Evolutionary conservation across 2,888 invertebrate species (phyloP).

Genomic region (Tenthredo mesomela): DNA sequence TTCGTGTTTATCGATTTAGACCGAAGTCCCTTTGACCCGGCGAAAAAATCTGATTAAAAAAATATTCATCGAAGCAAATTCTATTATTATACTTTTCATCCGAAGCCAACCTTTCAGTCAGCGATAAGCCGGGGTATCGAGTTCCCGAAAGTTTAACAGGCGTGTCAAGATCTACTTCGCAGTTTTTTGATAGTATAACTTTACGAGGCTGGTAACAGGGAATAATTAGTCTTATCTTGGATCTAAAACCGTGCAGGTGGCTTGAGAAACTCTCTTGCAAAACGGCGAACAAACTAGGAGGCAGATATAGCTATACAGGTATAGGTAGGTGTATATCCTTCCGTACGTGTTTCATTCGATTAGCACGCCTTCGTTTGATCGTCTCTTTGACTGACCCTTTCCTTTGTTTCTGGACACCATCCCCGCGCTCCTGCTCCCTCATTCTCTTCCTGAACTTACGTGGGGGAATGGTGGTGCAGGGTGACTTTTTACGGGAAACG

Average conservation of each 20-base stretch:
- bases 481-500: conserved; percentile 51
- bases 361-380: conserved; percentile 5
- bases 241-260: conserved; percentile 35
- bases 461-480: not conserved
- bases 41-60: conserved; percentile 1
- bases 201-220: conserved; percentile 44
- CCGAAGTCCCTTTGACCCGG: not conserved
- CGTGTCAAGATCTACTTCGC: conserved; percentile 44
- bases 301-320: not conserved
- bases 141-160: conserved; percentile 45
- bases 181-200: conserved; percentile 26
- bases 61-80: conserved; percentile 20
- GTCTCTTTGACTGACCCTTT: conserved; percentile 22
- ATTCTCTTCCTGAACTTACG: not conserved
- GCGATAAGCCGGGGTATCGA: conserved; percentile 22
- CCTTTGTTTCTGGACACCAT: not conserved
- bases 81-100: conserved; percentile 6
- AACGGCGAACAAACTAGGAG: conserved; percentile 11
- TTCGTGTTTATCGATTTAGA: not conserved
- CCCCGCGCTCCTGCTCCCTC: not conserved
- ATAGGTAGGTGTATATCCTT: not conserved
- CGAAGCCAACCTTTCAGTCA: not conserved
- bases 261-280: conserved; percentile 25
- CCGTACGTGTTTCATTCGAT: conserved; percentile 20
- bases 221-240: conserved; percentile 45